These are phyloP conservation scores for Neodiprion virginianus DNA, from an alignment of 1,140 invertebrate species.

Conservation along the genomic window DNA sequence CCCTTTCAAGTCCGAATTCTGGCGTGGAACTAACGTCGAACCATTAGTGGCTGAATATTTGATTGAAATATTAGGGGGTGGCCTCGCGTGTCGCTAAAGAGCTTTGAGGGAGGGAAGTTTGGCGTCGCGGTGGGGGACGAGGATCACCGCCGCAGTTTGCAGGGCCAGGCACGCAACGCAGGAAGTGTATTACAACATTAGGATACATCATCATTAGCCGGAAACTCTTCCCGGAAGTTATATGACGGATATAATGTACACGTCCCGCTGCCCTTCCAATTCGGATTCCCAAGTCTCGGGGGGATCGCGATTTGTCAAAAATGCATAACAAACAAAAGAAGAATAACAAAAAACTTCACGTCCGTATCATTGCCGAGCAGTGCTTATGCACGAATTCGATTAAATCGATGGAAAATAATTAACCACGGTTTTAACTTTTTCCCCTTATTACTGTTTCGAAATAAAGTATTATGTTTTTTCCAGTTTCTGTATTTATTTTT, in stretches of 20 bases:
- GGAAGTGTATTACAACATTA: constrained; percentile 6
- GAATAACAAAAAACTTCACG: too few relatives aligned
- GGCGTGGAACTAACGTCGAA: constrained; percentile 36
- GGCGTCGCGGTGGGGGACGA: not conserved
- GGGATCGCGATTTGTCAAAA: too few relatives aligned
- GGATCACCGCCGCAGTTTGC: not conserved
- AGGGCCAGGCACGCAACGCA: not conserved
- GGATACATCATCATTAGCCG: not conserved
- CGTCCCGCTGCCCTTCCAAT: too few relatives aligned
- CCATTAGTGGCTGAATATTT: constrained; percentile 50
- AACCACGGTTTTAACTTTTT: too few relatives aligned
- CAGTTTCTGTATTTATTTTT: too few relatives aligned
- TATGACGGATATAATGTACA: not conserved
- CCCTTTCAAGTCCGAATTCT: constrained; percentile 35
- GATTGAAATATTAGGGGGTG: constrained; percentile 49
- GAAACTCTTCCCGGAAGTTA: not conserved
- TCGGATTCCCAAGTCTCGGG: too few relatives aligned
- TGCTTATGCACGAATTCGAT: too few relatives aligned
- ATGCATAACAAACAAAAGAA: too few relatives aligned
- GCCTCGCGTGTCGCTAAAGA: constrained; percentile 49
- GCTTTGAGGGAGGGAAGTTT: constrained; percentile 34
- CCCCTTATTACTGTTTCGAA: too few relatives aligned
- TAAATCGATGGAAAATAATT: too few relatives aligned
- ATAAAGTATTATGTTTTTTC: too few relatives aligned
- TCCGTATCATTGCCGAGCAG: too few relatives aligned